Evolutionary conservation across 2,888 invertebrate genomes (phyloP), one percentile per base, ranked within the genome.

Genomic region (Bellardia pandia): DNA sequence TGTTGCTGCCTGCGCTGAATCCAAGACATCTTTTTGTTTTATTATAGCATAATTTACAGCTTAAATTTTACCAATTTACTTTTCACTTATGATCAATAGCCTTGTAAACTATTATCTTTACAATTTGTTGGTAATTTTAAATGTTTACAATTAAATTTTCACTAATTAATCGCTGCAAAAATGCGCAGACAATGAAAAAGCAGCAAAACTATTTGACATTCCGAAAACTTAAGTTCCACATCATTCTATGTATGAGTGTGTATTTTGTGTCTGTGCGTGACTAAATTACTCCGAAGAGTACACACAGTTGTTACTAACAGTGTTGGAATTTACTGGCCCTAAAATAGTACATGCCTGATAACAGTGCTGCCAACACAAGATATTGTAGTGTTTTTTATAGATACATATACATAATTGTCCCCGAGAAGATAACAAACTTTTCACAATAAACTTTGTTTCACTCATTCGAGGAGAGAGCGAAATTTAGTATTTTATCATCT

Each of bases 141-240:
- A 81, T 89, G 86, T 88, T 88, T 89, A 88, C 88, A 88, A 83
- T 33, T 37, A 86, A 85, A 85, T 86, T 89, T 87, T 85, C 78
- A 88, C 88, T 80, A 86, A 87, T 89, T 89, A 86, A 88, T 88
- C 56, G 33, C 56, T 85, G 84, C 78, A 85, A 88, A 89, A 88
- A 84, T 86, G 83, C 85, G 86, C 89, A 89, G 89, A 89, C 89
- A 88, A 87, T 88, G 86, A 62, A 83, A 85, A 74, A 87, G 40
- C 78, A 88, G 88, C 86, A 86, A 88, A 83, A 88, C 84, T 88
- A 85, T 88, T 89, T 89, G 88, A 89, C 89, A 89, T 89, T 89
- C 88, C 88, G 86, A 88, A 88, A 84, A 79, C 66, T 82, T 88
- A 79, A 14, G 62, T 78, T 80, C 86, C 88, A 88, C 80, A 66